These are phyloP conservation scores for Thermophis baileyi DNA, from an alignment of 2,113 vertebrate species.

Conservation along the genomic window DNA sequence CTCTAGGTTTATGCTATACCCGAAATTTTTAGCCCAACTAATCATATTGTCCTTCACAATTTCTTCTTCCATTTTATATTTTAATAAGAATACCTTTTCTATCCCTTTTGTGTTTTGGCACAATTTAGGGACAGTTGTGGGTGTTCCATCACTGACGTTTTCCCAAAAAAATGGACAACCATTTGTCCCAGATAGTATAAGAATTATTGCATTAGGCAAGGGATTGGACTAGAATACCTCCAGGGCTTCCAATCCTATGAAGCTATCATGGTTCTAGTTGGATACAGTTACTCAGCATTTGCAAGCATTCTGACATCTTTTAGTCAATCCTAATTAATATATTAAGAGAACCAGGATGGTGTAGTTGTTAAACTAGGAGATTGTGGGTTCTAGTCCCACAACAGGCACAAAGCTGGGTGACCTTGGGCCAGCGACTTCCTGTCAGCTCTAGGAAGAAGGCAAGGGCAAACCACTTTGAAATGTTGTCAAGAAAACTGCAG, in stretches of 20 bases:
- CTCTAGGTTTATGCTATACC: too few relatives aligned
- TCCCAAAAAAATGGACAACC: neutral
- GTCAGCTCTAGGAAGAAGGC: neutral
- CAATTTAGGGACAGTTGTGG: neutral
- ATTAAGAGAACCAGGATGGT: neutral
- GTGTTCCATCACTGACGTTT: neutral
- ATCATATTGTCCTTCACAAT: too few relatives aligned
- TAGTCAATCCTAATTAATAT: neutral
- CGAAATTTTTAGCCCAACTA: too few relatives aligned
- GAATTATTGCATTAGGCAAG: neutral
- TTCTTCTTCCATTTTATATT: too few relatives aligned
- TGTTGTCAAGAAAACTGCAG: neutral
- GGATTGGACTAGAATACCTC: neutral
- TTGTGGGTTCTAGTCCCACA: neutral
- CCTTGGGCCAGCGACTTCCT: neutral
- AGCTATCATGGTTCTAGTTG: neutral
- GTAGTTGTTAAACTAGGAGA: neutral
- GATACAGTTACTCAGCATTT: neutral
- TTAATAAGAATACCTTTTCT: neutral
- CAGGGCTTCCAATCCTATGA: neutral
- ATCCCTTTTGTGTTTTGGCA: neutral
- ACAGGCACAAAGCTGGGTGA: neutral
- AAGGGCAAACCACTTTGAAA: neutral
- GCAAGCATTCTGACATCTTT: neutral
- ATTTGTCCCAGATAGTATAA: neutral